Percentiles rank a stretch among this genome's conserved stretches.
Evolutionary conservation across 2,113 vertebrate genomes (phyloP).

Genomic region (Trochalopteron elliotii): DNA sequence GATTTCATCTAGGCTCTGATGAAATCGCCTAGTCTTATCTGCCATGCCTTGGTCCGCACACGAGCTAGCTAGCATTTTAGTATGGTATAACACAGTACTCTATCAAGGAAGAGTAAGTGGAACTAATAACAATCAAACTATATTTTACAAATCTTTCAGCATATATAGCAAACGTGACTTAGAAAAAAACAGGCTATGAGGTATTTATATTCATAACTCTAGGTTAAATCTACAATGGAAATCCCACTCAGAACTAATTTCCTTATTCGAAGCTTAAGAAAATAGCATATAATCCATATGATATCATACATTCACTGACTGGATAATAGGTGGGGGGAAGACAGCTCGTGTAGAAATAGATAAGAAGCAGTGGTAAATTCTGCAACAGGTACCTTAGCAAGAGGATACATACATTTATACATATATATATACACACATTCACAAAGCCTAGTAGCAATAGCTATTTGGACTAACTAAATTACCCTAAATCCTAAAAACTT

Average conservation of each 20-base stretch:
- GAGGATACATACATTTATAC: neutral
- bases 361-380: neutral
- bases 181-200: neutral
- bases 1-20: neutral
- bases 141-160: neutral
- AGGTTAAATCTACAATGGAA: neutral
- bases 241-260: neutral
- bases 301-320: neutral
- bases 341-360: neutral
- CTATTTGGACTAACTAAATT: neutral
- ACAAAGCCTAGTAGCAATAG: neutral
- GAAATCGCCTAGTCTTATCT: neutral
- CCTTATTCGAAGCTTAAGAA: neutral
- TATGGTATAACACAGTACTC: neutral
- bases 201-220: neutral
- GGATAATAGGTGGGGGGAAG: neutral
- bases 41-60: neutral
- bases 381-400: neutral
- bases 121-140: neutral
- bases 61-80: neutral
- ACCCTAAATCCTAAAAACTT: neutral
- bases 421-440: neutral
- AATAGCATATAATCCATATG: neutral
- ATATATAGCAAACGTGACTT: neutral
- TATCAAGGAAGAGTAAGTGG: neutral